Percentiles rank a stretch among this genome's conserved stretches.
Evolutionary conservation across 2,113 vertebrate genomes (phyloP).

Genomic region (Oncorhynchus tshawytscha): DNA sequence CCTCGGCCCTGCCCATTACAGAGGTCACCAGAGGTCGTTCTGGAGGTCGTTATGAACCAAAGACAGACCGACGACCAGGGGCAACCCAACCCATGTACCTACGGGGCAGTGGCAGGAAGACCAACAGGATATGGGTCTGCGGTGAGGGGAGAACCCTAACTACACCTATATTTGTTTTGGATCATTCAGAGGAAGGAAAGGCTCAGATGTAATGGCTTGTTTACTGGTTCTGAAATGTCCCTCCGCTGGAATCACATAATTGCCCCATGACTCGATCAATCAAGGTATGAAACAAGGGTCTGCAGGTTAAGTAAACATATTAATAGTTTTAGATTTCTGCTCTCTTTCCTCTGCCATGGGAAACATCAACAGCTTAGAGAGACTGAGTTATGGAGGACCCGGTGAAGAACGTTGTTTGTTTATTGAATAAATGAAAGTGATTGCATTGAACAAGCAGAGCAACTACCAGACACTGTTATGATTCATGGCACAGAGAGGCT

Average conservation of each 20-base stretch:
- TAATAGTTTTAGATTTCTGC: slow-evolving; percentile 56
- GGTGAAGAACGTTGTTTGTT: slow-evolving; percentile 18
- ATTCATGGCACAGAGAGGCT: neutral
- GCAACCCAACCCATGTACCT: slow-evolving; percentile 5
- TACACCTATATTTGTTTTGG: slow-evolving; percentile 52
- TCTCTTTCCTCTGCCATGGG: slow-evolving; percentile 1
- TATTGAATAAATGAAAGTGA: slow-evolving; percentile 33
- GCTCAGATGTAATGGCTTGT: slow-evolving; percentile 67
- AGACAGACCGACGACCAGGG: slow-evolving; percentile 11
- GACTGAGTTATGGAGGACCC: slow-evolving; percentile 17
- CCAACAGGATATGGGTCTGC: slow-evolving; percentile 32
- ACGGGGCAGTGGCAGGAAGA: neutral
- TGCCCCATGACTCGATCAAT: slow-evolving; percentile 36
- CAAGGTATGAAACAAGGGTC: slow-evolving; percentile 55
- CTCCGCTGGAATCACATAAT: slow-evolving; percentile 59
- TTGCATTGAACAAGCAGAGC: slow-evolving; percentile 37
- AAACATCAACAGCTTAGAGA: slow-evolving; percentile 15
- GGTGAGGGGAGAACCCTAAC: neutral
- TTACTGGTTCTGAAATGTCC: slow-evolving; percentile 59
- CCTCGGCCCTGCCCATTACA: slow-evolving; percentile 46
- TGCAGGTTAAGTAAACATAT: slow-evolving; percentile 65
- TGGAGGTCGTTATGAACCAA: slow-evolving; percentile 25
- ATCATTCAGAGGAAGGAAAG: slow-evolving; percentile 55
- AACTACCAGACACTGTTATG: neutral
- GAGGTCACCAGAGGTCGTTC: slow-evolving; percentile 59